Evolutionary conservation across 2,797 vertebrate genomes (phyloP).

Genomic region (Myotis myotis): DNA sequence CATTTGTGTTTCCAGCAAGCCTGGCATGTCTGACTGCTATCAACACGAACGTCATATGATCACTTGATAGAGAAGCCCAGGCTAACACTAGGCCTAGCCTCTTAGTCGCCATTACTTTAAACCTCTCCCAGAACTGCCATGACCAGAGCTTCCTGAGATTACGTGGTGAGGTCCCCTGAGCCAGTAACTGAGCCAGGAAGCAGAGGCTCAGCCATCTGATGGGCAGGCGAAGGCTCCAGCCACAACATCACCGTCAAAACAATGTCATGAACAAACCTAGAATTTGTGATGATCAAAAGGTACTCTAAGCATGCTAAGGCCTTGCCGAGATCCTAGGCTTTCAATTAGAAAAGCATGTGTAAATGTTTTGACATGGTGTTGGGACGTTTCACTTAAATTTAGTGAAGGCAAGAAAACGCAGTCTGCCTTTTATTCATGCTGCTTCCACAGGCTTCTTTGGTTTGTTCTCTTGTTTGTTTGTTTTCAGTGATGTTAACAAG

Average conservation of each 20-base stretch:
- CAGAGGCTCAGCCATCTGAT: conserved; percentile 2
- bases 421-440: neutral
- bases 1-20: conserved; percentile 20
- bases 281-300: conserved; percentile 39
- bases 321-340: neutral
- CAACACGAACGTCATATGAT: conserved; percentile 30
- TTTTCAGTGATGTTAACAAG: neutral
- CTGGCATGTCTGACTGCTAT: neutral
- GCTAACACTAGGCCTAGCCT: neutral
- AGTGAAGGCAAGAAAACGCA: conserved; percentile 23
- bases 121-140: neutral
- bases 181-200: conserved; percentile 8
- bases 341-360: neutral
- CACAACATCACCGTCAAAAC: neutral
- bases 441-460: neutral
- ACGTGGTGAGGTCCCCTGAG: conserved; percentile 21
- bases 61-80: neutral
- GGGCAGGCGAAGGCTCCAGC: neutral
- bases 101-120: conserved; percentile 4
- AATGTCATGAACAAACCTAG: neutral
- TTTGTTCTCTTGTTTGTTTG: neutral
- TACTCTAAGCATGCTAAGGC: neutral
- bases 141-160: conserved; percentile 22
- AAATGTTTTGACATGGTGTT: neutral
- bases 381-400: neutral